These are phyloP conservation scores for Trachurus trachurus DNA, from an alignment of 2,797 vertebrate genomes.

Conservation along the genomic window DNA sequence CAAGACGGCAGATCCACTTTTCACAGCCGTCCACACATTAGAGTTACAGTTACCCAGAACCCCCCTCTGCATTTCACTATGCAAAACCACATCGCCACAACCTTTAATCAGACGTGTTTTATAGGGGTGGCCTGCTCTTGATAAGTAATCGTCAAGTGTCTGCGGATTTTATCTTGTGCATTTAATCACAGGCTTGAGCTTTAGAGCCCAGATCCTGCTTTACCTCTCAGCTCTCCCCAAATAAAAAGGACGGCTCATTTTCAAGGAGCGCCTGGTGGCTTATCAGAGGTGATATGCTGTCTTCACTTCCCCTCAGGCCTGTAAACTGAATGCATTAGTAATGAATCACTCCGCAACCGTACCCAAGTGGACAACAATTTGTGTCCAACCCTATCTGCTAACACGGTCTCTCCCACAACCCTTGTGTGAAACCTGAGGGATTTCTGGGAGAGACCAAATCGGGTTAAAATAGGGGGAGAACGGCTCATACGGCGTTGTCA, in stretches of 20 bases:
- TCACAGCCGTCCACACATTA: not conserved
- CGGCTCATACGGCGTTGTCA: slow-evolving; percentile 32
- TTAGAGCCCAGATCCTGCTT: slow-evolving; percentile 38
- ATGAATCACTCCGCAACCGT: slow-evolving; percentile 66
- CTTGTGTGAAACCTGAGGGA: slow-evolving; percentile 45
- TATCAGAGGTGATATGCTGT: slow-evolving; percentile 67
- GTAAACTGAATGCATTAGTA: slow-evolving; percentile 67
- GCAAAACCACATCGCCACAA: slow-evolving; percentile 16
- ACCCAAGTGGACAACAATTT: slow-evolving; percentile 73
- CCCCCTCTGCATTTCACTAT: slow-evolving; percentile 4
- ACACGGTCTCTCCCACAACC: slow-evolving; percentile 28
- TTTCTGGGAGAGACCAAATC: slow-evolving; percentile 36
- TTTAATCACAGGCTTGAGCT: slow-evolving; percentile 72
- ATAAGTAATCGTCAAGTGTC: slow-evolving; percentile 67
- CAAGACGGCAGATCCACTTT: not conserved
- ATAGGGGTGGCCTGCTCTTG: slow-evolving; percentile 24
- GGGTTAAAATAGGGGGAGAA: slow-evolving; percentile 2
- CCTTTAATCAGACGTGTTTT: slow-evolving; percentile 56
- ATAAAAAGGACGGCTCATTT: slow-evolving; percentile 64
- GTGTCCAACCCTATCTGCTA: slow-evolving; percentile 57
- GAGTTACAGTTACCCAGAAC: slow-evolving; percentile 17
- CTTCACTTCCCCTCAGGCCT: slow-evolving; percentile 57
- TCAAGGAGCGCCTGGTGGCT: slow-evolving; percentile 62
- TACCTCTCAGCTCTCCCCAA: slow-evolving; percentile 41
- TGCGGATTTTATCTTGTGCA: slow-evolving; percentile 59